These are phyloP conservation scores for Chironomus riparius DNA, from an alignment of 2,888 invertebrate species.

Conservation along the genomic window DNA sequence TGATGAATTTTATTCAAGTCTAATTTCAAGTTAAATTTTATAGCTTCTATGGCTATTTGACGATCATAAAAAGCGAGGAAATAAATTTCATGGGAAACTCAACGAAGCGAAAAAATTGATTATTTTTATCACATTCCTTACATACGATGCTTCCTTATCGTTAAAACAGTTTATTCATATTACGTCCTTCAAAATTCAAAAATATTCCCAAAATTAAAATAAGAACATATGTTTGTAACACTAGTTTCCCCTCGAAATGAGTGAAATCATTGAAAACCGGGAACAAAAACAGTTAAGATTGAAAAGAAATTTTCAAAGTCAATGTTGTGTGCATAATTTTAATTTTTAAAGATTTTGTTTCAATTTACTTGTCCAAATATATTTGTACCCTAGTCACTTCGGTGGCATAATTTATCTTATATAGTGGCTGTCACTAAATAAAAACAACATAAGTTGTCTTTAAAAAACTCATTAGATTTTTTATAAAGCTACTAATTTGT, in stretches of 20 bases:
- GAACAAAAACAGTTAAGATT: neutral
- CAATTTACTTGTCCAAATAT: neutral
- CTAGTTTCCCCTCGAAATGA: too few species aligned
- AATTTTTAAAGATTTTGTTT: neutral
- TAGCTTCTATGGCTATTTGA: neutral
- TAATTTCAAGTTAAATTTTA: neutral
- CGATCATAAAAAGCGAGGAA: neutral
- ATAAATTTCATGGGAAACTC: conserved; percentile 10
- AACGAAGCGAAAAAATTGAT: conserved; percentile 12
- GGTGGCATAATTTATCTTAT: too few species aligned
- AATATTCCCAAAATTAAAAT: neutral
- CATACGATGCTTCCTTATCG: neutral
- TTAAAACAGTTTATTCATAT: neutral
- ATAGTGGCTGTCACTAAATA: too few species aligned
- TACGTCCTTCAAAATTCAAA: neutral
- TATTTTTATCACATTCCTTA: conserved; percentile 19
- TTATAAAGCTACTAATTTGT: too few species aligned
- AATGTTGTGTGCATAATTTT: conserved; percentile 18
- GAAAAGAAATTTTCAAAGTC: conserved; percentile 8
- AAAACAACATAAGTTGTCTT: too few species aligned
- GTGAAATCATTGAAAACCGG: neutral
- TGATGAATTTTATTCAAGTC: neutral
- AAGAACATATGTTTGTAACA: neutral
- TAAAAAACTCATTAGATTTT: too few species aligned
- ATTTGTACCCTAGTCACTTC: too few species aligned